Base-by-base conservation (phyloP, 2,888 invertebrate genomes). In the Agrochola lota region DNA sequence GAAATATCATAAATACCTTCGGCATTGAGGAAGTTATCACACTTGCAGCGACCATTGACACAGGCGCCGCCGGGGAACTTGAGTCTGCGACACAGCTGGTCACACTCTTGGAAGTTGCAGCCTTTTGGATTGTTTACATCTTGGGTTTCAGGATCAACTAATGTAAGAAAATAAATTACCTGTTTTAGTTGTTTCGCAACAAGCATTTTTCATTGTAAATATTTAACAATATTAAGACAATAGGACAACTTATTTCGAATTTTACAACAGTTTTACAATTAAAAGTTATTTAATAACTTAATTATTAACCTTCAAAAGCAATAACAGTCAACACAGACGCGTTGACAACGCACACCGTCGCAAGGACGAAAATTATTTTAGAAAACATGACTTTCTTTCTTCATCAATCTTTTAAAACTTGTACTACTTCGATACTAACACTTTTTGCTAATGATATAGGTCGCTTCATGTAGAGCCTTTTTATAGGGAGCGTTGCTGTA, bases 1-100 rank as follows among this genome's bases (percentile, higher is more conserved):
- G 15, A 30, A 46, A n/a, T 57, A 26, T 52, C 1, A 63, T 20
- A 40, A 26, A 43, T 63, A 76, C 83, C 83, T 63, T 83, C 26
- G 26, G 59, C 17, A 15, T 52, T 59, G 11, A 64, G 52, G 43
- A 64, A 83, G 8, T 63, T 59, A 15, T 83, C 83, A 55, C 80
- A 85, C 40, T 85, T 85, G 86, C 85, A 86, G 43, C 62, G 85
- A n/a, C 74, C 73, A 26, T 80, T 77, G 20, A 71, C 71, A 20
- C 85, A 86, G 20, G n/a, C 26, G 35, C 85, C 85, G n/a, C 77
- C 40, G 9, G 68, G 15, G 35, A 68, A 74, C 9, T 70, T 69
- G 7, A 78, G 71, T 55, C 66, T 52, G 12, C 75, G 85, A 69
- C 85, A 85, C 23, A 11, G 52, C 43, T 80, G 80, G 35, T 84